Evolutionary conservation across 2,113 vertebrate species (phyloP).

Genomic region (Eira barbara): DNA sequence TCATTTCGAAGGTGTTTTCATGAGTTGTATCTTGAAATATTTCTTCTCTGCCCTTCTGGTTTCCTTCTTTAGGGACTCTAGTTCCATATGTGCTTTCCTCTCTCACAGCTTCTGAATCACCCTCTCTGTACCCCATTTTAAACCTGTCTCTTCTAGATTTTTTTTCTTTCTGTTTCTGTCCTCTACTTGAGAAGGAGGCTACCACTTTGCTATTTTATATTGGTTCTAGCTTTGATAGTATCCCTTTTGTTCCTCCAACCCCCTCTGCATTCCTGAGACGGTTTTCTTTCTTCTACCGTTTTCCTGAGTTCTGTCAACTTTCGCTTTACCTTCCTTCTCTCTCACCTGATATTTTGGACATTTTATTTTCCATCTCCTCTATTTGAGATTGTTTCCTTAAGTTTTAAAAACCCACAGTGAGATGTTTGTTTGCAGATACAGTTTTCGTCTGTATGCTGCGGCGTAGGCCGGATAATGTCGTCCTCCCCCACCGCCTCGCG

Average conservation of each 20-base stretch:
- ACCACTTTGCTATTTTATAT: neutral
- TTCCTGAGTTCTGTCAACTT: neutral
- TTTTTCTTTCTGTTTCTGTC: neutral
- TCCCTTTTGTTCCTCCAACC: neutral
- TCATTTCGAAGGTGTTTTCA: neutral
- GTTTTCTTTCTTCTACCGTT: neutral
- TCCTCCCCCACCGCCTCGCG: neutral
- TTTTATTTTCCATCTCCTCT: neutral
- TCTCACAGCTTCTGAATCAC: neutral
- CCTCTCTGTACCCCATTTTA: neutral
- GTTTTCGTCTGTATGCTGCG: no score
- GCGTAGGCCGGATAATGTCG: no score
- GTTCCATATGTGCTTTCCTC: rapidly evolving
- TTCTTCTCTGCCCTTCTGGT: neutral
- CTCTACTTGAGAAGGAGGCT: neutral
- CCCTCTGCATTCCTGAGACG: neutral
- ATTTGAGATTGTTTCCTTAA: neutral
- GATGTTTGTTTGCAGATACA: neutral
- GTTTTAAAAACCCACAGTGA: neutral
- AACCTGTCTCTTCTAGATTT: neutral
- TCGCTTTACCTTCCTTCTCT: neutral
- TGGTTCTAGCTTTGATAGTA: neutral
- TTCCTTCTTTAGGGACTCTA: neutral
- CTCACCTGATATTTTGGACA: neutral
- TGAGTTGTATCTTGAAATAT: neutral